Evolutionary conservation across 53 echinoderm and acorn worm genomes (phyloP).

Genomic region (Antedon mediterranea): DNA sequence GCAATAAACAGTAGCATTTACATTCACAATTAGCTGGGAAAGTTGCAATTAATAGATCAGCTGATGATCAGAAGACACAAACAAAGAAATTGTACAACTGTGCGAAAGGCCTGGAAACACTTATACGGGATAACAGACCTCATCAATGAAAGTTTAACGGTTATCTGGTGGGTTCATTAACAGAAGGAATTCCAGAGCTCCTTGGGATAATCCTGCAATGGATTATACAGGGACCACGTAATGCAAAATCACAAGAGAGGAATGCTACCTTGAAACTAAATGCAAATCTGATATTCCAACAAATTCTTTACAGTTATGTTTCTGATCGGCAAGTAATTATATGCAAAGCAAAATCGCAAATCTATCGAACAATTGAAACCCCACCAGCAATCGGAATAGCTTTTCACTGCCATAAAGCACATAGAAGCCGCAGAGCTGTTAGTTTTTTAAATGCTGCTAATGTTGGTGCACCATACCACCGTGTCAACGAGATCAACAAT

Average conservation of each 20-base stretch:
- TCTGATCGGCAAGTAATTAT: too few species aligned
- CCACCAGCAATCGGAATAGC: conserved; percentile 3
- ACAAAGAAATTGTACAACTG: background rate
- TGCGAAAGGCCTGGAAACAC: background rate
- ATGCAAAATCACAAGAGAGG: too few species aligned
- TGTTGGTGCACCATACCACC: conserved; percentile 1
- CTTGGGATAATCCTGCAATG: too few species aligned
- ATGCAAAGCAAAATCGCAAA: too few species aligned
- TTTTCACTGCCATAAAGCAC: background rate
- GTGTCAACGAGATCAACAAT: conserved; percentile 9
- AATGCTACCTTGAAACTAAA: background rate
- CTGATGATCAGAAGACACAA: conserved; percentile 1
- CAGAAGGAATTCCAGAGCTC: background rate
- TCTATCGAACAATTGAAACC: background rate
- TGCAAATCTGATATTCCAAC: background rate
- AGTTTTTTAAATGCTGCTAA: background rate
- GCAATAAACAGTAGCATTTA: background rate
- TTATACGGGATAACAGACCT: too few species aligned
- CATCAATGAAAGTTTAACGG: conserved; percentile 3
- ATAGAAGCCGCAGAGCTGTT: background rate
- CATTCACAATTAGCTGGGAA: conserved; percentile 1
- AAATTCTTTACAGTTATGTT: background rate
- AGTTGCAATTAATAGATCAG: conserved; percentile 10
- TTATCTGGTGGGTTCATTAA: background rate
- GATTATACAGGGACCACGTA: too few species aligned